A percentile compares a stretch with the other conserved stretches of the same genome.
These are phyloP conservation scores for Monarcha castaneiventris DNA, from an alignment of 2,113 vertebrate species.

Conservation along the genomic window DNA sequence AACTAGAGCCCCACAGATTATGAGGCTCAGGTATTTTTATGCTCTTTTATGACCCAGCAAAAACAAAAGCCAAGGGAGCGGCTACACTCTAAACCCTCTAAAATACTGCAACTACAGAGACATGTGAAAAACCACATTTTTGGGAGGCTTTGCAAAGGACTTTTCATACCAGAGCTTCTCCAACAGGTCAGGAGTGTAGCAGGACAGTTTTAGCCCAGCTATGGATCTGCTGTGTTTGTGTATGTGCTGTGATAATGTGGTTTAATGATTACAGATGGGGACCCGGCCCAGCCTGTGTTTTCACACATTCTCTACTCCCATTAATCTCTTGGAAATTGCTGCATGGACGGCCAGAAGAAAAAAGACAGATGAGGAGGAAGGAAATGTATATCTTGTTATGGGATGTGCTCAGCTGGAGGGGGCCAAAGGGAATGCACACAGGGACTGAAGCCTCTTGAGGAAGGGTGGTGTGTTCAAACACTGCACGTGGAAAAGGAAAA, in stretches of 20 bases:
- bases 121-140: not conserved
- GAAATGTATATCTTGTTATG: accelerated
- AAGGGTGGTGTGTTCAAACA: not conserved
- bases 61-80: not conserved
- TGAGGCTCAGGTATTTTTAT: not conserved
- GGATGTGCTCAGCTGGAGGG: not conserved
- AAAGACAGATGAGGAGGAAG: not conserved
- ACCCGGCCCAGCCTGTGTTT: not conserved
- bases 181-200: not conserved
- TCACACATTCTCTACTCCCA: not conserved
- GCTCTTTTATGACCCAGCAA: not conserved
- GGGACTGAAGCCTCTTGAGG: not conserved
- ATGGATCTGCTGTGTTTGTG: not conserved
- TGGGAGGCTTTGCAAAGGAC: not conserved
- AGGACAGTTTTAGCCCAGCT: not conserved
- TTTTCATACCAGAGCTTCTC: not conserved
- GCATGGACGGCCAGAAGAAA: accelerated
- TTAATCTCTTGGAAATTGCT: not conserved
- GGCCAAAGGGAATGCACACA: not conserved
- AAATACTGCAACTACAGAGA: not conserved
- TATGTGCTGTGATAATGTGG: not conserved
- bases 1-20: not conserved
- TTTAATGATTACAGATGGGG: not conserved
- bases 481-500: not conserved
- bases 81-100: not conserved